Percentiles rank a stretch among this genome's conserved stretches.
These are phyloP conservation scores for Chanos chanos DNA, from an alignment of 2,797 vertebrate species.

Conservation along the genomic window DNA sequence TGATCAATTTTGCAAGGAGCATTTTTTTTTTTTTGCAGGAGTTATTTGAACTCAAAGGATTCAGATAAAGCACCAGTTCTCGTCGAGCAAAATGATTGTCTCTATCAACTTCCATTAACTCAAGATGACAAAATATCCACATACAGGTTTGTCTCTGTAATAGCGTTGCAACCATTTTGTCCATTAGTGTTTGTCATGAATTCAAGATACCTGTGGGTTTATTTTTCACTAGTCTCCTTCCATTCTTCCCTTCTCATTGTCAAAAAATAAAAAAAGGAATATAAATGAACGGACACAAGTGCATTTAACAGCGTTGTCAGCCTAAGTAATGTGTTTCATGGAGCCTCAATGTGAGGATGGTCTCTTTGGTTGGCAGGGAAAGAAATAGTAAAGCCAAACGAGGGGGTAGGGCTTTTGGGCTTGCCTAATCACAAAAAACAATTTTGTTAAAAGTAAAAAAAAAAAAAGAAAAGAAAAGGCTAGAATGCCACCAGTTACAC, in stretches of 20 bases:
- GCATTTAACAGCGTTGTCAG: too few relatives aligned
- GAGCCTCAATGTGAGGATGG: too few relatives aligned
- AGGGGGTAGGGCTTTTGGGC: too few relatives aligned
- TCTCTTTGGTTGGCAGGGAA: not conserved
- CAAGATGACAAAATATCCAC: conserved; percentile 39
- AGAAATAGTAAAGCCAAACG: too few relatives aligned
- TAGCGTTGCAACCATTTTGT: conserved; percentile 47
- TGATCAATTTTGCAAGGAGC: not conserved
- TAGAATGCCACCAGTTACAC: too few relatives aligned
- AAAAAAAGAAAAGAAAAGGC: too few relatives aligned
- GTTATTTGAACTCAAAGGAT: conserved; percentile 12
- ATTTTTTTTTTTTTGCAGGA: not conserved
- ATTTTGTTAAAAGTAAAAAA: too few relatives aligned
- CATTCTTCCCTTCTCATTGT: conserved; percentile 37
- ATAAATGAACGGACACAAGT: too few relatives aligned
- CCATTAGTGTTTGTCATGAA: conserved; percentile 44
- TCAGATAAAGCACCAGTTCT: too few relatives aligned
- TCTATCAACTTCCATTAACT: conserved; percentile 38
- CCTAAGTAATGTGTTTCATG: too few relatives aligned
- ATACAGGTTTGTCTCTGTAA: conserved; percentile 41
- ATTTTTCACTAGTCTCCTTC: conserved; percentile 20
- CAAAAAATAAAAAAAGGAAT: too few relatives aligned
- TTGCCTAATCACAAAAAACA: too few relatives aligned
- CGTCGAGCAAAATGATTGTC: conserved; percentile 11
- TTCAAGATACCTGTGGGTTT: conserved; percentile 31